These are phyloP conservation scores for Sinopyrophorus schimmeli DNA, from an alignment of 2,888 invertebrate genomes.

Conservation along the genomic window DNA sequence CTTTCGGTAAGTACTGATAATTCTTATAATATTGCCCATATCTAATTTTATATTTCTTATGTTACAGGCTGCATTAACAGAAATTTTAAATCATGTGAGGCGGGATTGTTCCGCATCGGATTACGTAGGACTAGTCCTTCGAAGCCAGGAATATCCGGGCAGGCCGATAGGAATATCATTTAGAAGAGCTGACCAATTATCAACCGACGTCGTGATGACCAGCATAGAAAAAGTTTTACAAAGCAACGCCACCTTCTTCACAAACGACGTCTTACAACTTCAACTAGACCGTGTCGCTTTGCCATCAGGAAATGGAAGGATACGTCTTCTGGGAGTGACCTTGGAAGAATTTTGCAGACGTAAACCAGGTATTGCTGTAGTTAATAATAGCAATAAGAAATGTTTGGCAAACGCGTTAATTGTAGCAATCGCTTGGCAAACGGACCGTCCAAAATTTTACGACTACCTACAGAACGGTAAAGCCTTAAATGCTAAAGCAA, in stretches of 20 bases:
- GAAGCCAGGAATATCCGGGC: not conserved
- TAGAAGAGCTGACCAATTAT: constrained; percentile 2
- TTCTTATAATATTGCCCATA: no score
- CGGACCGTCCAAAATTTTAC: not conserved
- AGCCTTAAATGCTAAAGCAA: not conserved
- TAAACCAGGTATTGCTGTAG: not conserved
- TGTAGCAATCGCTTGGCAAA: not conserved
- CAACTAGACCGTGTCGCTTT: not conserved
- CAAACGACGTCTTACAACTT: not conserved
- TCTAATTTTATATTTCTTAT: no score
- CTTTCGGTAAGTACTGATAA: no score
- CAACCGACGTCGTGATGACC: not conserved
- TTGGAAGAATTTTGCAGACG: constrained; percentile 1
- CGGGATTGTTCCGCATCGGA: not conserved
- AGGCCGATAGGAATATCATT: not conserved
- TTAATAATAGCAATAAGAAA: not conserved
- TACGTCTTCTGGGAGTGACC: not conserved
- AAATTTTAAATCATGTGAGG: not conserved
- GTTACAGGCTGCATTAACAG: constrained; percentile 3
- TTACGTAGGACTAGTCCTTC: not conserved
- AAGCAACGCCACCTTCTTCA: constrained; percentile 3
- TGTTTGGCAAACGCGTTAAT: not conserved
- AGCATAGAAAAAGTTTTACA: not conserved
- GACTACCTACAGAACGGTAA: no score
- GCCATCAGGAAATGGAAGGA: not conserved